Base-by-base conservation (phyloP, 1,140 invertebrate genomes). In the Anastrepha obliqua region DNA sequence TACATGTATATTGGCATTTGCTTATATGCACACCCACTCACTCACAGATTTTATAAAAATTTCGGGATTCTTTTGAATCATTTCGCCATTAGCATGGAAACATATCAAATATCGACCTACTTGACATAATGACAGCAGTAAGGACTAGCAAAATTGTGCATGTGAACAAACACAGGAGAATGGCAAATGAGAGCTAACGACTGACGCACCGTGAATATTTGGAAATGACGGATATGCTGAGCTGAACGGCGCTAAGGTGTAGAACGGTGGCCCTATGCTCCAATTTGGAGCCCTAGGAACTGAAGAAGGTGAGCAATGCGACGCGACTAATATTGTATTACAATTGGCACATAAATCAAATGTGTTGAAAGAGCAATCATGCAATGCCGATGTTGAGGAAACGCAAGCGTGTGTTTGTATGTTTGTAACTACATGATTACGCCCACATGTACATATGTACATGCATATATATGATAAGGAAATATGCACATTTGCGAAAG, bases 311-410 rank as follows among this genome's bases (percentile, higher is more conserved):
- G 64, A 67, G 64, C 0, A 9, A 67, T 5, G 64, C 29, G 29
- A 67, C 51, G 64, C 64, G 11, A 15, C 11, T 29, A 58, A 81
- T 81, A 81, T 55, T 81, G n/a, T 29, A 55, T 81, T 81, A 44
- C 74, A 55, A 55, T 81, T 81, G 44, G 74, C 74, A 51, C 74
- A 81, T 81, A 81, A 81, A 81, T 81, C 74, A 81, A 8, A 29
- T n/a, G 74, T 51, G 44, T 81, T 29, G 29, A 29, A 29, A 29
- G 74, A 81, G 74, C 47, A 81, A 47, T 47, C 67, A 74, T 44
- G 67, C 67, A 44, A 3, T 17, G 44, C 3, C 67, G 67, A 74
- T 44, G 11, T 55, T 55, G 11, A 8, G 51, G 51, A 55, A 11
- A 55, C 51, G 2, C 11, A 15, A 0, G 13, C 44, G 42, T 20